Evolutionary conservation across 2,888 invertebrate genomes (phyloP), one percentile per base, ranked within the genome.

Genomic region (Drosophila histrio): DNA sequence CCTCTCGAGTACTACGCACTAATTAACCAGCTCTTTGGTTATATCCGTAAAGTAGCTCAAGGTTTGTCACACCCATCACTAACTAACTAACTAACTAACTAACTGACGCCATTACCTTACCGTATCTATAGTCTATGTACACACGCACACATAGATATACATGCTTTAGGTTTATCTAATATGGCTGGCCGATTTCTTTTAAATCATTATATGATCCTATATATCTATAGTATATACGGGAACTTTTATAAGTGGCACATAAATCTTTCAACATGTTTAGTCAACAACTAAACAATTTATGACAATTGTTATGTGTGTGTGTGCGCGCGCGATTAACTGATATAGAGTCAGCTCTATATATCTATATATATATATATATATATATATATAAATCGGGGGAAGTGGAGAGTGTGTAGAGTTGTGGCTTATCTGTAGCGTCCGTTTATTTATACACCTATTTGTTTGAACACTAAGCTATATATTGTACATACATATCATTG

Each of bases 251-350:
- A n/a, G n/a, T 63, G 72, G 32, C 80, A 64, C 43, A 89, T 84
- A 84, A 84, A 84, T 84, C 89, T 84, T 84, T 84, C 89, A 89
- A 89, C 88, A 89, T 87, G 89, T 88, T 88, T 82, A 88, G 87
- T 58, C 83, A 87, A 81, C 89, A 83, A 87, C 89, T 82, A 84
- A 82, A 88, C 85, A 82, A 82, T 82, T 82, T 82, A 82, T 88
- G 87, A 80, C 74, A 77, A 73, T 66, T 58, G 32, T 32, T 13
- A 17, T 53, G 15, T 47, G 38, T 15, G 28, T 38, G 46, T 47
- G 57, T 63, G 70, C 22, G 50, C 21, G 38, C 65, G 82, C 78
- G 87, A 79, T 87, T 79, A 79, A 87, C 88, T 70, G 88, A 81
- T 79, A 79, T 69, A 78, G 49, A 47, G 21, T 47, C 9, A 47